Conservation (phyloP, 1,140 invertebrate species). For the Drosophila orosa region DNA sequence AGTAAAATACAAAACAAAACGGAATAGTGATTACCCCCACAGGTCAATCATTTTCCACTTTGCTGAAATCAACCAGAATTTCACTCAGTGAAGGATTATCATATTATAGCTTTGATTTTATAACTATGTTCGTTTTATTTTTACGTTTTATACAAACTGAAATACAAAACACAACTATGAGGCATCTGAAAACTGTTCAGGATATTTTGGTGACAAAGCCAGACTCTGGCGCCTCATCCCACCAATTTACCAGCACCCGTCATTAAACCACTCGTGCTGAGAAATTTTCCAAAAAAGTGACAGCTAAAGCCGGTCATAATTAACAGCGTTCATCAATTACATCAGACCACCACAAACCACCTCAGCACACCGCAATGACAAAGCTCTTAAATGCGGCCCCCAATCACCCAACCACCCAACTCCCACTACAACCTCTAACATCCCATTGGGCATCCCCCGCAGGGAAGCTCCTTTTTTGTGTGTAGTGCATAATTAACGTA, state of each 20-base stretch:
- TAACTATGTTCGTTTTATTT: too few relatives aligned
- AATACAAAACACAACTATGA: not conserved
- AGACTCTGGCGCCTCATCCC: not conserved
- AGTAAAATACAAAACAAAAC: not conserved
- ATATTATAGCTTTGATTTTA: too few relatives aligned
- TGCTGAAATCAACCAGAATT: not conserved
- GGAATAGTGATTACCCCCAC: too few relatives aligned
- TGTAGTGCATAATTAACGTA: slow-evolving; percentile 55
- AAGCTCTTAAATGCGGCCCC: slow-evolving; percentile 32
- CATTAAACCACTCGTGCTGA: slow-evolving; percentile 11
- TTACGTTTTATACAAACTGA: too few relatives aligned
- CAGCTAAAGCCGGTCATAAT: slow-evolving; percentile 58
- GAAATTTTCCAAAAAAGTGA: slow-evolving; percentile 45
- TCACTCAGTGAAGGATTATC: not conserved
- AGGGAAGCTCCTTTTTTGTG: slow-evolving; percentile 31
- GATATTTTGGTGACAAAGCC: slow-evolving; percentile 2
- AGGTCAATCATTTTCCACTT: too few relatives aligned
- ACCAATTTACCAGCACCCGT: slow-evolving; percentile 10
- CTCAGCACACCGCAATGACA: slow-evolving; percentile 24
- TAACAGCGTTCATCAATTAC: slow-evolving; percentile 66
- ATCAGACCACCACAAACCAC: not conserved
- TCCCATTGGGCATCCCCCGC: slow-evolving; percentile 10
- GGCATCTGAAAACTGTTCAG: not conserved
- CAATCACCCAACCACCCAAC: slow-evolving; percentile 6
- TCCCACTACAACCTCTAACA: not conserved